A percentile compares a stretch with the other conserved stretches of the same genome.
Conservation (phyloP, 1,140 invertebrate genomes). For the Apis dorsata region DNA sequence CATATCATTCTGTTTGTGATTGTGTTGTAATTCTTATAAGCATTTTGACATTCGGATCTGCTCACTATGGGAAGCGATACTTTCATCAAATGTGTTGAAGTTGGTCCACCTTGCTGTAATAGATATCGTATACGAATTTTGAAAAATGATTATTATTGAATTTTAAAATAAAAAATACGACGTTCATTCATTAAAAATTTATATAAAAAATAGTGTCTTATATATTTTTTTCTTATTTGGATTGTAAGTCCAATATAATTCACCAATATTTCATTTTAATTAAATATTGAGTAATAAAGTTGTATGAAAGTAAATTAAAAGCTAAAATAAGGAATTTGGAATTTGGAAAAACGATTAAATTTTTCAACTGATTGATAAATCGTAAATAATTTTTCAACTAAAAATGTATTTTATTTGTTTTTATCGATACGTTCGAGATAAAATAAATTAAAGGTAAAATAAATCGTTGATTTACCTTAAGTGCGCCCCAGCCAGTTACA, state of each 20-base stretch:
- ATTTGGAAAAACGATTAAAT: no score
- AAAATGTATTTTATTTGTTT: background rate
- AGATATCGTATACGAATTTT: background rate
- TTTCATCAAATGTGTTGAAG: conserved; percentile 64
- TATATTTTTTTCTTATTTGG: no score
- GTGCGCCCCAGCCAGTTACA: conserved; percentile 82
- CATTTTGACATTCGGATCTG: conserved; percentile 54
- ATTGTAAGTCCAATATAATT: no score
- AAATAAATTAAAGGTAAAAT: background rate
- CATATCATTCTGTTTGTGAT: conserved; percentile 81
- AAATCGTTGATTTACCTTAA: conserved; percentile 29
- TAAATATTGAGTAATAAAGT: background rate
- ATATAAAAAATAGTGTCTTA: no score
- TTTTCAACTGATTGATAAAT: background rate
- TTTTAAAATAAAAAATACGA: no score
- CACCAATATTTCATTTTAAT: background rate
- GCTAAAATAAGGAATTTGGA: background rate
- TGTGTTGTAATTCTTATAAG: conserved; percentile 56
- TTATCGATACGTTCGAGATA: background rate
- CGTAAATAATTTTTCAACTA: background rate
- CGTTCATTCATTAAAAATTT: no score
- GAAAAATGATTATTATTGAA: background rate
- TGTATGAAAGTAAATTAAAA: background rate
- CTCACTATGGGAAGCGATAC: conserved; percentile 70
- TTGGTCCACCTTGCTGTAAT: conserved; percentile 16